Conservation (phyloP, 2,888 invertebrate species). For the Calameuta idolon region DNA sequence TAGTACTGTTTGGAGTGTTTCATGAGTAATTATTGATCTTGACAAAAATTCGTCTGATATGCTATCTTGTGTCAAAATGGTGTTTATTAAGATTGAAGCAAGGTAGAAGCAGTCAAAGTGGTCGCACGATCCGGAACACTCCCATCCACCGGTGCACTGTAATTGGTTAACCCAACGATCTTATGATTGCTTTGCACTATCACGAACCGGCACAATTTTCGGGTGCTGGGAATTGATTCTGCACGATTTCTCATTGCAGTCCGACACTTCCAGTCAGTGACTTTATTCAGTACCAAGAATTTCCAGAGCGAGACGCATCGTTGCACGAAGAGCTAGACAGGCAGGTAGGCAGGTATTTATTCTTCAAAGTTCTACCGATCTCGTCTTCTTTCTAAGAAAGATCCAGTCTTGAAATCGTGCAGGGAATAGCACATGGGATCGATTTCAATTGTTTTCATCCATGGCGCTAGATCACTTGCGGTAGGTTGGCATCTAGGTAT, state of each 20-base stretch:
- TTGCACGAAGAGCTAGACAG: background rate
- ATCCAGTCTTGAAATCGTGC: background rate
- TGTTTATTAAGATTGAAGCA: background rate
- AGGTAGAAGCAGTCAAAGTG: background rate
- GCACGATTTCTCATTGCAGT: background rate
- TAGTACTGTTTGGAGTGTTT: background rate
- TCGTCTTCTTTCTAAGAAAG: background rate
- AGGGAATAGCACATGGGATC: background rate
- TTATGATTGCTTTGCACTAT: background rate
- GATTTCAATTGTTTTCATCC: background rate
- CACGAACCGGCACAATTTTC: background rate
- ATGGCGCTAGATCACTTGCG: background rate
- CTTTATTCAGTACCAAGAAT: background rate
- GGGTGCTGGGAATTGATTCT: background rate
- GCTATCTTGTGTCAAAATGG: background rate
- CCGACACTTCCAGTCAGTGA: background rate
- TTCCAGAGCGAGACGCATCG: background rate
- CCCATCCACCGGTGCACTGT: background rate
- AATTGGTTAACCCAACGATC: background rate
- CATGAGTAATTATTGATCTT: background rate
- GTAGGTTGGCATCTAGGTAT: background rate
- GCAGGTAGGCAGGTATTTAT: background rate
- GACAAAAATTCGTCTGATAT: background rate
- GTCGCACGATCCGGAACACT: background rate
- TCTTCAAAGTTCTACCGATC: background rate